phyloP scores from a whole-genome alignment of 2,797 vertebrate species.

The Xerus rutilus region DNA sequence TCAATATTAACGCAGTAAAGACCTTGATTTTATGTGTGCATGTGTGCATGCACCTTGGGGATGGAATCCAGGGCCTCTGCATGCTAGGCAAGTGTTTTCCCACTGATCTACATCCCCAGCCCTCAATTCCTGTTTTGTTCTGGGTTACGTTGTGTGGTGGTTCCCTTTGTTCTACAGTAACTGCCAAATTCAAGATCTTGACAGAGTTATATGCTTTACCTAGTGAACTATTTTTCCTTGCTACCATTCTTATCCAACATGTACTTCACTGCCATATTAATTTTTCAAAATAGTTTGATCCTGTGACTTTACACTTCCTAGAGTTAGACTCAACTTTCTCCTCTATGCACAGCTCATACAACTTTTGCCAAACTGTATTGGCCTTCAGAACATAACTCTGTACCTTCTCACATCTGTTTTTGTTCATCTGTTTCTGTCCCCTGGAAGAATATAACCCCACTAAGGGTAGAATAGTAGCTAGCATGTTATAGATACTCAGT shows the following conservation, averaged over 20 bases:
- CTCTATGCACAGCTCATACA: not conserved
- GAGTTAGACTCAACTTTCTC: not conserved
- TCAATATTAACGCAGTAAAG: conserved; percentile 26
- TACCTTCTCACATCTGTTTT: not conserved
- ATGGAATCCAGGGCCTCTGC: no score
- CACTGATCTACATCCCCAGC: no score
- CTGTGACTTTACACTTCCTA: not conserved
- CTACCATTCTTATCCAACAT: not conserved
- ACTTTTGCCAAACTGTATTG: not conserved
- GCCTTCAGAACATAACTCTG: not conserved
- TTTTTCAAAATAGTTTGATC: conserved; percentile 8
- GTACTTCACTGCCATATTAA: not conserved
- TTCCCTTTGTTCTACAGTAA: not conserved
- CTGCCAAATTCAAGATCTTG: not conserved
- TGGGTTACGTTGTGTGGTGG: not conserved
- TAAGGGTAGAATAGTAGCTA: not conserved
- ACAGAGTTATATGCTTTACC: not conserved
- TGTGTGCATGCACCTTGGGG: no score
- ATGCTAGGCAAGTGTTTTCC: no score
- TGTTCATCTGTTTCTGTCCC: not conserved
- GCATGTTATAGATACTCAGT: not conserved
- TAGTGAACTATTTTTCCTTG: not conserved
- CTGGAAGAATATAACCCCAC: conserved; percentile 13
- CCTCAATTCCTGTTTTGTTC: not conserved
- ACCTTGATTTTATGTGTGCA: not conserved